A percentile compares a stretch with the other conserved stretches of the same genome.
These are phyloP conservation scores for Neodon shergylaensis DNA, from an alignment of 2,113 vertebrate genomes.

Conservation along the genomic window DNA sequence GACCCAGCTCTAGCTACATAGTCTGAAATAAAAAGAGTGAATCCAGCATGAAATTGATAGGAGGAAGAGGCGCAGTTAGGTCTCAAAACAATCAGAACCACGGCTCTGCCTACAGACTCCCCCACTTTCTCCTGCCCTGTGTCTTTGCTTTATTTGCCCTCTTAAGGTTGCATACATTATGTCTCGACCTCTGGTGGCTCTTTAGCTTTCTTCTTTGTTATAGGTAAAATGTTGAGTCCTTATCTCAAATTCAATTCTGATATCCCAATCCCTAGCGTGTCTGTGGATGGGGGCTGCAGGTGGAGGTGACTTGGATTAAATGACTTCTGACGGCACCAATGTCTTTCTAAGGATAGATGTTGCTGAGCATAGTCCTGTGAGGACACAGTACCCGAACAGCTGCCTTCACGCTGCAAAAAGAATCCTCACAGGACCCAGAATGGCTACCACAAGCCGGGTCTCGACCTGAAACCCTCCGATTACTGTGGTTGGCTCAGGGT, in stretches of 20 bases:
- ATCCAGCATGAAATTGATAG: neutral
- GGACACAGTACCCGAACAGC: neutral
- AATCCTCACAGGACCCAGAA: neutral
- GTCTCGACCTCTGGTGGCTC: too few relatives aligned
- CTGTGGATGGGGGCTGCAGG: neutral
- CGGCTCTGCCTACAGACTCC: too few relatives aligned
- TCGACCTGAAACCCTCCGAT: neutral
- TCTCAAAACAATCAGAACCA: neutral
- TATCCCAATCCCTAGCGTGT: neutral
- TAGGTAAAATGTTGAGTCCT: neutral
- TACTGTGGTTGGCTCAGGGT: neutral
- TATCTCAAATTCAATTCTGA: neutral
- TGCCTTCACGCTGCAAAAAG: neutral
- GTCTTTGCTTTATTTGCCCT: neutral
- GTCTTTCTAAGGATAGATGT: neutral
- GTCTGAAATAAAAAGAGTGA: neutral
- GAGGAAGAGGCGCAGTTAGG: neutral
- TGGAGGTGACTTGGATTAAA: neutral
- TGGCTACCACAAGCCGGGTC: neutral
- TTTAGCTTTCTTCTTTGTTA: neutral
- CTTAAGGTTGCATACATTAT: neutral
- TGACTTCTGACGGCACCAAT: neutral
- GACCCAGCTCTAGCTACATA: neutral
- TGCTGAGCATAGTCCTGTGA: neutral
- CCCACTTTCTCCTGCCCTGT: neutral